Evolutionary conservation across 2,113 vertebrate genomes (phyloP), one percentile per base, ranked within the genome.

Genomic region (Oncorhynchus tshawytscha): DNA sequence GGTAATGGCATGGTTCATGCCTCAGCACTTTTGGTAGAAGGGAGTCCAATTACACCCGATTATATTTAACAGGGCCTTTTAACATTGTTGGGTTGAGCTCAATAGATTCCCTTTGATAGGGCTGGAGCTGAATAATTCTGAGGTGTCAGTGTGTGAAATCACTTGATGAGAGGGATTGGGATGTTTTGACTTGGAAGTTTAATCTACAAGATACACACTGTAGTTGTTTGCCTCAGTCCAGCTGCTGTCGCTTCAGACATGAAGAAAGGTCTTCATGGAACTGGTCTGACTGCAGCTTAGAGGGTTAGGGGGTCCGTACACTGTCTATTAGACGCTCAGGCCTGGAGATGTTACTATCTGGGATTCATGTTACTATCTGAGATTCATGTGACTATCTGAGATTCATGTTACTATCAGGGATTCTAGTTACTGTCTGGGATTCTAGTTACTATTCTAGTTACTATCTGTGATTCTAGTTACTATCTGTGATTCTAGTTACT

Each of bases 41-140:
- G 25, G 6, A 34, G 6, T 34, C 1, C 34, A 34, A 34, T 34
- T 34, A 45, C 49, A 29, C 87, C 75, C 81, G 76, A 82, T 89
- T 84, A 73, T 25, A 16, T 84, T 85, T n/a, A 79, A 81, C 70
- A 77, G 45, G 60, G 62, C 73, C 66, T 89, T 89, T 84, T 84
- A 67, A 78, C 80, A 78, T 76, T 67, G 51, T 54, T 18, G 15
- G 51, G 16, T 57, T 57, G 69, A 45, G 67, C 67, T 77, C 45
- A 85, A 84, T 69, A 13, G 73, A 72, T 85, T 77, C 18, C 2
- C 49, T 78, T 75, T 75, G 84, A 81, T 76, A 34, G 45, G 39
- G 76, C 71, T 82, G 76, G 57, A 68, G 83, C 81, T 83, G 22
- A 90, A 83, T 87, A 78, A 78, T 34, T 65, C 24, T 22, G 76